Evolutionary conservation across 1,140 invertebrate species (phyloP).

Genomic region (Saccostrea glomerata): DNA sequence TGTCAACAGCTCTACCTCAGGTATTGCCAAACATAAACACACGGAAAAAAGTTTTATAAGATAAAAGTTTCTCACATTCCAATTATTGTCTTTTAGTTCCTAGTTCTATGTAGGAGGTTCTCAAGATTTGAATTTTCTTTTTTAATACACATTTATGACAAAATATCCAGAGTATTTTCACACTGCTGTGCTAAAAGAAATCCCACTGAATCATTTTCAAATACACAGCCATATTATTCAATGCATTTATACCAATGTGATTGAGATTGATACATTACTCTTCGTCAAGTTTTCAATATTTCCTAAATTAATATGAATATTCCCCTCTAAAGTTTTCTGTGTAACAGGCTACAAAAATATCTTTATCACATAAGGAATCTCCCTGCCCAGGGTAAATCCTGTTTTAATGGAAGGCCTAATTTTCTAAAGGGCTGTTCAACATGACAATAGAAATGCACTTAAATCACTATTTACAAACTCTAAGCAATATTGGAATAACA

Average conservation of each 20-base stretch:
- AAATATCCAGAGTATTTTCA: too few species aligned
- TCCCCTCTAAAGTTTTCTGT: neutral
- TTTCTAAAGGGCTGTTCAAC: neutral
- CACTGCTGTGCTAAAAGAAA: too few species aligned
- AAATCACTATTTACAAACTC: constrained; percentile 21
- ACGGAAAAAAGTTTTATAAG: neutral
- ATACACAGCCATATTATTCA: too few species aligned
- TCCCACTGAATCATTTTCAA: too few species aligned
- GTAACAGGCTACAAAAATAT: neutral
- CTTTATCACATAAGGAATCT: constrained; percentile 12
- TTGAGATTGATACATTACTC: neutral
- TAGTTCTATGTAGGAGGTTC: too few species aligned
- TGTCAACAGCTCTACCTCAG: constrained; percentile 10
- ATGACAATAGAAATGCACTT: constrained; percentile 27
- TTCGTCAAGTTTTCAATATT: neutral
- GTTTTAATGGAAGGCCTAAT: constrained; percentile 20
- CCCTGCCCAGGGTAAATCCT: neutral
- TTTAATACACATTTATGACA: too few species aligned
- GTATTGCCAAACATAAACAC: constrained; percentile 15
- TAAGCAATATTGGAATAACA: neutral
- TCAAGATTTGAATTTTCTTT: too few species aligned
- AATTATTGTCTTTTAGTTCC: neutral
- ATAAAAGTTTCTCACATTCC: neutral
- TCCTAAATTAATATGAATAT: neutral
- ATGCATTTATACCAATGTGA: too few species aligned